Evolutionary conservation across 2,113 vertebrate species (phyloP), one percentile per base, ranked within the genome.

Genomic region (Synchiropus splendidus): DNA sequence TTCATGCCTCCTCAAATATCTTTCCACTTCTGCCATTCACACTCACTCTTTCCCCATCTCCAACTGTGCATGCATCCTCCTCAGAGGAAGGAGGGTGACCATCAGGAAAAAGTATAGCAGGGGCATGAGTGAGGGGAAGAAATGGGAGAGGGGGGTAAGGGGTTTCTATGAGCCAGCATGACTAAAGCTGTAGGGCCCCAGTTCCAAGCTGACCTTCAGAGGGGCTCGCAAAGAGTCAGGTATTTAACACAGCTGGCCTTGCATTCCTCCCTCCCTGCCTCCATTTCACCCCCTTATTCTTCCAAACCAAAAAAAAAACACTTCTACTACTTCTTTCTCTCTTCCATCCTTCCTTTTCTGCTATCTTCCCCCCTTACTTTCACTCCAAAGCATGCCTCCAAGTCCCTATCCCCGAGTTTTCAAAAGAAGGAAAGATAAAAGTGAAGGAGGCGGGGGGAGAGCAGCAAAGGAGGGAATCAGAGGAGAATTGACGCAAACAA

Each of bases 211-310:
- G 78, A 82, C 75, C 84, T 75, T 85, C 74, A 68, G 71, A 81
- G 55, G 42, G 39, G 77, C 70, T 78, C 12, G 78, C 83, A 78
- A 60, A 82, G 83, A 83, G 83, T 84, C 85, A 87, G 82, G 87
- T 88, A 86, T 88, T 86, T 88, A 87, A 58, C 77, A 85, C 78
- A 85, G 82, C 74, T 70, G 38, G 83, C 80, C 80, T 78, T 66
- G 61, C 83, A 88, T 89, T 88, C 86, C 74, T 85, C 78, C 74
- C 64, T 59, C 56, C 48, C 71, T 61, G 69, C 72, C 74, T 69
- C 51, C 71, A 63, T 74, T 75, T 65, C 63, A 54, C 67, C 68
- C 70, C 63, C 82, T 78, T 80, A 48, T 75, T 72, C 75, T 27
- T 27, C 53, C 30, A 49, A 36, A 51, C n/a, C 16, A 4, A 27